Evolutionary conservation across 1,140 invertebrate genomes (phyloP).

Genomic region (Euura lappo): DNA sequence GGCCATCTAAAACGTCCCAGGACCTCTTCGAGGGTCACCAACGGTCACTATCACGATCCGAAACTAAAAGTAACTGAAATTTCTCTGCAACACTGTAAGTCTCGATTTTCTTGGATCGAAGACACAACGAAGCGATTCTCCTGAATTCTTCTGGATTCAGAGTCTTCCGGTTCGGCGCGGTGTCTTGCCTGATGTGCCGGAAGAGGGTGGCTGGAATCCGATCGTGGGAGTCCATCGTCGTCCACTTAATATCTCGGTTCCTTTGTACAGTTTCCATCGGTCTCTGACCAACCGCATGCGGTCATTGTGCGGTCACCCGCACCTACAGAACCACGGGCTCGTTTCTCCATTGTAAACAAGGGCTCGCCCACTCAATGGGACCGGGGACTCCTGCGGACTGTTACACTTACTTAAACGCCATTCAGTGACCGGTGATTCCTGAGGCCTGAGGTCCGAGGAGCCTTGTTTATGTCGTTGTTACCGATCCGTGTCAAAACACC

Average conservation of each 20-base stretch:
- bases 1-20: not conserved
- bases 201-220: not conserved
- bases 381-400: not conserved
- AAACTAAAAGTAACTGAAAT: too few species aligned
- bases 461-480: not conserved
- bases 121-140: too few species aligned
- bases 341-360: too few species aligned
- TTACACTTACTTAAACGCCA: not conserved
- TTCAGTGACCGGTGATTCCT: not conserved
- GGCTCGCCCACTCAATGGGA: not conserved
- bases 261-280: too few species aligned
- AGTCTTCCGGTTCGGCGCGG: too few species aligned
- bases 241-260: not conserved
- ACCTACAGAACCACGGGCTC: too few species aligned
- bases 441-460: too few species aligned
- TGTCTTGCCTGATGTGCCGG: not conserved
- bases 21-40: not conserved
- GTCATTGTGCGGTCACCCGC: not conserved
- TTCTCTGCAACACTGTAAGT: too few species aligned
- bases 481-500: slow-evolving; percentile 1
- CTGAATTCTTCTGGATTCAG: too few species aligned
- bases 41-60: not conserved
- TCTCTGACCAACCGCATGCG: not conserved
- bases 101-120: too few species aligned
- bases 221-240: not conserved